Conservation (phyloP, 2,797 vertebrate species). For the Leptodactylus fallax region DNA sequence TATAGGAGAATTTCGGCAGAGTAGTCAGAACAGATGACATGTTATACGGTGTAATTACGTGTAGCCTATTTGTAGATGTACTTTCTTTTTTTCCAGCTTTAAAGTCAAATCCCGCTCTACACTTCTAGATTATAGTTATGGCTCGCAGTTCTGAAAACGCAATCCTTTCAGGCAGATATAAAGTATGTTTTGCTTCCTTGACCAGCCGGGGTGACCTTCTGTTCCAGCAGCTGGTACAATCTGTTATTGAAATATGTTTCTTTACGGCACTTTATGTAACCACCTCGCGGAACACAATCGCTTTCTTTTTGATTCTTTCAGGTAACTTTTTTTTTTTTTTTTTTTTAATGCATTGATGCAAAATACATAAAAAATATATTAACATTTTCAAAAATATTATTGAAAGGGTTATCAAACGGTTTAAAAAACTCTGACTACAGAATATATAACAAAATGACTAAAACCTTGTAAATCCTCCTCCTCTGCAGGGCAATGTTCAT, state of each 20-base stretch:
- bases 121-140: background rate
- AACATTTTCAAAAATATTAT: too few relatives aligned
- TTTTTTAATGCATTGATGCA: background rate
- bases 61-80: background rate
- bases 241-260: background rate
- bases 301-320: background rate
- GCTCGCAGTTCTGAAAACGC: background rate
- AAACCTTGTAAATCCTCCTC: too few relatives aligned
- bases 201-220: constrained; percentile 26
- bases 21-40: background rate
- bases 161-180: constrained; percentile 1
- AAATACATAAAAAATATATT: background rate
- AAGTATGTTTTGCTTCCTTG: background rate
- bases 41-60: background rate
- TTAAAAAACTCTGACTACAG: too few relatives aligned
- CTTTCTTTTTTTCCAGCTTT: background rate
- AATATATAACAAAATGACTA: too few relatives aligned
- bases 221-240: constrained; percentile 24
- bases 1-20: background rate
- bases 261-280: background rate
- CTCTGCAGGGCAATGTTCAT: too few relatives aligned
- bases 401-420: too few relatives aligned
- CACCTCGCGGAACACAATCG: background rate
- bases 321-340: background rate
- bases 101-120: background rate